Base-by-base conservation (phyloP, 2,113 vertebrate genomes). In the Daubentonia madagascariensis region DNA sequence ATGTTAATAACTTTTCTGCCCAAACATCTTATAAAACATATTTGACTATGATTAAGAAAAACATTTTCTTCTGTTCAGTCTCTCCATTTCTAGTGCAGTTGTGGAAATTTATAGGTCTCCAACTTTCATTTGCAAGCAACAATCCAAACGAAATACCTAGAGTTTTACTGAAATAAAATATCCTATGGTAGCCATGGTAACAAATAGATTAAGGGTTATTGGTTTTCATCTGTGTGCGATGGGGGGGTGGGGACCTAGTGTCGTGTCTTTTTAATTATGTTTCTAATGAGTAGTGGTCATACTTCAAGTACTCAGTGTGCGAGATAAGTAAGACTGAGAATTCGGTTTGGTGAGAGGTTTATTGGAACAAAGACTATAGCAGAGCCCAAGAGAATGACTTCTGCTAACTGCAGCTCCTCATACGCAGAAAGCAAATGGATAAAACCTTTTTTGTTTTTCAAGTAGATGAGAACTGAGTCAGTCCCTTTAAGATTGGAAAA, bases 151-250 rank as follows among this genome's bases (percentile, higher is more conserved):
- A 98, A 98, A 98, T 96, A 98, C 98, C 98, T 98, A 93, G 96
- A 96, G 97, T 98, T 98, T 98, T 98, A 98, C 98, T 37, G 97
- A 98, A 98, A 98, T 98, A 98, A 98, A 99, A 98, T 98, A 99
- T 98, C 98, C 98, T 99, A 98, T 99, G 98, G 98, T 99, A 98
- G 98, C 98, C 98, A 99, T 99, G 98, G 98, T 98, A 99, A 99
- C 98, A 98, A 98, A 99, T 98, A 99, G 98, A 99, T 99, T 98
- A 98, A 98, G 97, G 98, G 97, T 98, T 99, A 98, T 98, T 98
- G 98, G 98, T 98, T 98, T 99, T 99, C 97, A 98, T 98, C 98
- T 98, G 98, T 98, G 85, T 98, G 98, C 98, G 98, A 93, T 93
- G 85, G 92, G 80, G 83, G 81, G 96, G 85, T 94, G 63, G 70